Evolutionary conservation across 2,888 invertebrate species (phyloP), one percentile per base, ranked within the genome.

Genomic region (Eupithecia abbreviata): DNA sequence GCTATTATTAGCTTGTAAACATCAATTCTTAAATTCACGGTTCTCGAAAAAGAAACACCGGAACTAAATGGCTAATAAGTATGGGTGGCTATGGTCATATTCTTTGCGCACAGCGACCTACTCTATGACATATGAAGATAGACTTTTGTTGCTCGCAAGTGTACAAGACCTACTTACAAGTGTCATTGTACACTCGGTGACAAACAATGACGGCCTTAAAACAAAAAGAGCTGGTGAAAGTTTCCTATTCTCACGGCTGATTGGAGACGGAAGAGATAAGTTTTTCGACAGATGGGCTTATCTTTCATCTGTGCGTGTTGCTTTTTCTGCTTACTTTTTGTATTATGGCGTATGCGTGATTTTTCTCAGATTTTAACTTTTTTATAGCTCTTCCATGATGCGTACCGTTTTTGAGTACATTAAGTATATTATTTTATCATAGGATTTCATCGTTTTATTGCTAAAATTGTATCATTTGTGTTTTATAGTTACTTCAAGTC

Each of bases 211-310:
- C 67, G 66, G 76, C 74, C 76, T 78, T 74, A 58, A 76, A 78
- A 76, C 74, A 78, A 70, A 76, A 76, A 75, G 71, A 58, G 45
- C 65, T 71, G 55, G 90, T 88, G 93, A 92, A 93, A 93, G 93
- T 88, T 87, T 87, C 90, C 90, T 90, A 87, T 92, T 92, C 93
- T 90, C 92, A 93, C 91, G 82, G 77, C 74, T 84, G 86, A 87
- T 87, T 86, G 87, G 85, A 86, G 84, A 82, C 86, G 89, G 86
- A 87, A 88, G 68, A 80, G 80, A 82, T 80, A 82, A 78, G 75
- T 79, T 79, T 78, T 79, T 72, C 76, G 75, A 75, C 65, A 75
- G 77, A 77, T 80, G 77, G 42, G 69, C 70, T 51, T 55, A 75
- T 73, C 75, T 71, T 45, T 45, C 51, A 78, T 73, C 75, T 51